Evolutionary conservation across 2,113 vertebrate species (phyloP).

Genomic region (Morone chrysops): DNA sequence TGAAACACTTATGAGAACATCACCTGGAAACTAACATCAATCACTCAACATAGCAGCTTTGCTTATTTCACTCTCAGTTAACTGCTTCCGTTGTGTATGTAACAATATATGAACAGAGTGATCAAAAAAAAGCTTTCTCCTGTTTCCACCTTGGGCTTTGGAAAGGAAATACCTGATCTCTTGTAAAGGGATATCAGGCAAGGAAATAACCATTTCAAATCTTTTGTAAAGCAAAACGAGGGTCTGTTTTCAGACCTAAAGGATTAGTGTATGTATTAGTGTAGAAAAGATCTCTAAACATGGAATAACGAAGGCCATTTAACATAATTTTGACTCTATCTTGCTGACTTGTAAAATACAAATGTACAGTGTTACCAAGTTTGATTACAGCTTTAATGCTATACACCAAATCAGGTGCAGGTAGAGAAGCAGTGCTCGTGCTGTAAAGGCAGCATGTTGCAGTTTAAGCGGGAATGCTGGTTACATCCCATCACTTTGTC

Average conservation of each 20-base stretch:
- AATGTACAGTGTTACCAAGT: no score
- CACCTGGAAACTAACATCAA: conserved; percentile 38
- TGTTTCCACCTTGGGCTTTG: conserved; percentile 73
- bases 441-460: background rate
- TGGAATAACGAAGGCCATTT: background rate
- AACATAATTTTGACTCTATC: no score
- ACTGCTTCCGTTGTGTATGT: conserved; percentile 63
- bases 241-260: conserved; percentile 52
- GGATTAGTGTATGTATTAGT: conserved; percentile 17
- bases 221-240: conserved; percentile 66
- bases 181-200: conserved; percentile 75
- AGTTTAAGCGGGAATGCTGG: background rate
- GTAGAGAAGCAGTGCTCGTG: background rate
- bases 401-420: background rate
- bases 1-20: conserved; percentile 15
- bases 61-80: conserved; percentile 42
- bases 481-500: conserved; percentile 38
- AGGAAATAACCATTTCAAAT: conserved; percentile 73
- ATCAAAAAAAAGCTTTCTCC: conserved; percentile 65
- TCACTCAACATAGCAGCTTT: conserved; percentile 36
- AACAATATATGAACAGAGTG: conserved; percentile 68
- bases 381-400: no score
- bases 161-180: conserved; percentile 71
- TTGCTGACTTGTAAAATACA: no score
- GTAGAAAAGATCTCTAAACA: background rate